A percentile compares a stretch with the other conserved stretches of the same genome.
phyloP scores from a whole-genome alignment of 2,113 vertebrate species.

The Pomatostomus ruficeps region DNA sequence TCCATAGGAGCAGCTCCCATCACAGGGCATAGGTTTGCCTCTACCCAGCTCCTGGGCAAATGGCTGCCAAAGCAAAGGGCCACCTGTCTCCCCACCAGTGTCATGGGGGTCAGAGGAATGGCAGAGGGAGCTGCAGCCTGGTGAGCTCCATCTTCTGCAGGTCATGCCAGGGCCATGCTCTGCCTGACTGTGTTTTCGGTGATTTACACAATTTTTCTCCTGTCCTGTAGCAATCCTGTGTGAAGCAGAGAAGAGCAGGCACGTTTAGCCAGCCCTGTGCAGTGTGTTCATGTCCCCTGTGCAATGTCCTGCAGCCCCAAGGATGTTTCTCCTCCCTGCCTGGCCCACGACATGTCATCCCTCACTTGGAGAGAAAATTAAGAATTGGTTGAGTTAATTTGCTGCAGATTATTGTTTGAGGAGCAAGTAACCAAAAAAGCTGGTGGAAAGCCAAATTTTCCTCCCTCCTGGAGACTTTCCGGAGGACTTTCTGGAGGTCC shows the following conservation, averaged over 20 bases:
- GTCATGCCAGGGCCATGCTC: neutral
- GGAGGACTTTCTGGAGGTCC: neutral
- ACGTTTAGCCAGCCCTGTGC: neutral
- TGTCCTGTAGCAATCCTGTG: neutral
- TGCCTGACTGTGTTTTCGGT: neutral
- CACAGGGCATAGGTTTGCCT: neutral
- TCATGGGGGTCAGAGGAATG: rapidly evolving
- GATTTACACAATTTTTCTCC: neutral
- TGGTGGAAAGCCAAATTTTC: neutral
- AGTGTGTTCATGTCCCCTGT: neutral
- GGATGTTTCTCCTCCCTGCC: neutral
- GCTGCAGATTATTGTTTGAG: neutral
- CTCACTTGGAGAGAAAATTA: neutral
- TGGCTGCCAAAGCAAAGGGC: neutral
- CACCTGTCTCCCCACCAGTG: rapidly evolving
- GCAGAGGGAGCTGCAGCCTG: neutral
- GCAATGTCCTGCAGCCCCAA: neutral
- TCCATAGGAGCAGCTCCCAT: neutral
- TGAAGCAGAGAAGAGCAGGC: neutral
- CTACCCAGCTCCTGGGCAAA: neutral
- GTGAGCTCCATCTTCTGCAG: neutral
- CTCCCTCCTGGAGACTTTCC: neutral
- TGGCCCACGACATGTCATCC: neutral
- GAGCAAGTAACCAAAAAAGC: neutral
- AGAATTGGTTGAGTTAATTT: neutral